Conservation (phyloP, 2,113 vertebrate genomes). For the Ameiurus melas region DNA sequence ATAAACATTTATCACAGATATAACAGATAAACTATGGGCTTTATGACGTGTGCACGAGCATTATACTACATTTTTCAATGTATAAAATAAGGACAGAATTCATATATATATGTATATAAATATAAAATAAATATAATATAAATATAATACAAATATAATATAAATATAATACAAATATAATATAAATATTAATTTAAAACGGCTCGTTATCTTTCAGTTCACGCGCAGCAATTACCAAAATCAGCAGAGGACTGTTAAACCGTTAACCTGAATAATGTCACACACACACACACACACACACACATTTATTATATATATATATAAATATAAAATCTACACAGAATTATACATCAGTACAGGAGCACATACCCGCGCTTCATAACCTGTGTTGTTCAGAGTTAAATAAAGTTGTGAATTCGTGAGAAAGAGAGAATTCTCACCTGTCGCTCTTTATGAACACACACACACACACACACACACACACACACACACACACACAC, state of each 20-base stretch:
- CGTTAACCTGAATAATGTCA: neutral
- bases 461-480: neutral
- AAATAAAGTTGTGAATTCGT: neutral
- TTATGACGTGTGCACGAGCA: neutral
- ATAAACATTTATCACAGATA: neutral
- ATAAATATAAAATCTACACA: too few relatives aligned
- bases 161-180: neutral
- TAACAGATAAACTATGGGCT: neutral
- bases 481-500: too few relatives aligned
- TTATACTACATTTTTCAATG: too few relatives aligned
- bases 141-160: neutral
- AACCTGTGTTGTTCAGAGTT: neutral
- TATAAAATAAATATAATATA: neutral
- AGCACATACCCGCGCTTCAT: neutral
- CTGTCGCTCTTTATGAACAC: neutral
- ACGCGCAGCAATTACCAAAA: neutral
- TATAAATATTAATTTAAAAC: neutral
- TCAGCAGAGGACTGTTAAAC: neutral
- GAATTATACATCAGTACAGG: too few relatives aligned
- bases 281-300: slow-evolving; percentile 10
- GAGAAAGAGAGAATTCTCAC: neutral
- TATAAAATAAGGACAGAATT: neutral
- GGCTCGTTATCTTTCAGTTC: neutral
- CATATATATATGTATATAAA: neutral
- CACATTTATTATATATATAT: neutral